Evolutionary conservation across 2,113 vertebrate species (phyloP).

Genomic region (Reinhardtius hippoglossoides): DNA sequence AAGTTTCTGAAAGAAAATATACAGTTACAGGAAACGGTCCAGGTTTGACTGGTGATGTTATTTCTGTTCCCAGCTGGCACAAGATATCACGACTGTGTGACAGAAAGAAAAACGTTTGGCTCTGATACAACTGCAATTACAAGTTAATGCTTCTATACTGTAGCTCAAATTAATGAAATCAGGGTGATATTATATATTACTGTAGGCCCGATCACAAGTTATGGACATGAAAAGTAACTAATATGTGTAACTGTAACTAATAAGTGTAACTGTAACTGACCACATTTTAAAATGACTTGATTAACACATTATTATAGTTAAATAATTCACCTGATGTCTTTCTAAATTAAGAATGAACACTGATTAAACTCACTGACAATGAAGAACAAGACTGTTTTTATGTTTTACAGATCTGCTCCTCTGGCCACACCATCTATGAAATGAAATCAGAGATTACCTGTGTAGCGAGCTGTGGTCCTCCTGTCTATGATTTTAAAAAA

Average conservation of each 20-base stretch:
- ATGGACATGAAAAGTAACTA: background rate
- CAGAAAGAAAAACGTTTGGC: constrained; percentile 4
- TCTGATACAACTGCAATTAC: background rate
- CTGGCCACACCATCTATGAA: background rate
- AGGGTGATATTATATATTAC: background rate
- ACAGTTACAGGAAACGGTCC: background rate
- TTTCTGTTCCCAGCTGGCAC: constrained; percentile 57
- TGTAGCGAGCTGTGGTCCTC: constrained; percentile 19
- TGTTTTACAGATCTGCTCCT: background rate
- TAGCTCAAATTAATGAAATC: background rate
- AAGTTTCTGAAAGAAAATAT: background rate
- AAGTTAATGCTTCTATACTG: background rate
- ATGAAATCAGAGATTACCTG: constrained; percentile 41
- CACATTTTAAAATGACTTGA: too few species aligned
- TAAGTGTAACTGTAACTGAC: too few species aligned
- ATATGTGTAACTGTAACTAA: too few species aligned
- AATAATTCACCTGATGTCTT: too few species aligned
- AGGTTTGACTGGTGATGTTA: constrained; percentile 34
- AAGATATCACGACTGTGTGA: constrained; percentile 13
- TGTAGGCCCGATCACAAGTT: background rate
- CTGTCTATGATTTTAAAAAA: constrained; percentile 7
- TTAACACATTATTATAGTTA: too few species aligned
- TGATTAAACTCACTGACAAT: too few species aligned
- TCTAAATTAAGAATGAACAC: too few species aligned
- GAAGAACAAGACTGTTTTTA: too few species aligned